Evolutionary conservation across 2,113 vertebrate genomes (phyloP), one percentile per base, ranked within the genome.

Genomic region (Micromys minutus): DNA sequence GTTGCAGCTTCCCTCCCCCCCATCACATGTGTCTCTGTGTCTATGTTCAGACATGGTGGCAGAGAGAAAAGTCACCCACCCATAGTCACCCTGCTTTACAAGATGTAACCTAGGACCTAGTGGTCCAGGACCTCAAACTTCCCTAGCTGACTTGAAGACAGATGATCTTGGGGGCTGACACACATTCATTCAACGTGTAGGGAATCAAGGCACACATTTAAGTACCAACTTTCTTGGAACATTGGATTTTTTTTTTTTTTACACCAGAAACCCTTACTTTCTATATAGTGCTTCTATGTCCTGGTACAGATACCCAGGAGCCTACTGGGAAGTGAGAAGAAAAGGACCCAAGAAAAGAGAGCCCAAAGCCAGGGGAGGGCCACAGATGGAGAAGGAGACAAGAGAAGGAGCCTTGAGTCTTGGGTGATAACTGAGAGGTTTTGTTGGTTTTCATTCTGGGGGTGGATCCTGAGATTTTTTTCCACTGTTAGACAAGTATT

Each of bases 11-110:
- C 26, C 79, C 19, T 13, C 7, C 16, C 13, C 55, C 52, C 42
- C 1, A 0, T 42, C 88, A 75, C 13, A 81, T 29, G 34, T 13
- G 4, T 22, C 79, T 4, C 76, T 29, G 34, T 13, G 4, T 22
- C 79, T 4, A 0, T 63, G 36, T 3, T 16, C 72, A 36, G 57
- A 65, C 1, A 0, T 4, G 36, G 29, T 45, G 47, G 17, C 11
- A 9, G 31, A 6, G 31, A 55, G 59, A 71, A 52, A 42, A 29
- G 24, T 36, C 67, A 9, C 4, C 34, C 17, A 52, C 3, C 39
- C 11, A 0, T 1, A 29, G 50, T 52, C 91, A 65, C 67, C 61
- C 65, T 47, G 24, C 52, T 50, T 45, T 42, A 39, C 86, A 45
- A 76, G 17, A 61, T 34, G 39, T 39, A 55, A 55, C 42, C 3